Evolutionary conservation across 2,113 vertebrate genomes (phyloP).

Genomic region (Paramormyrops kingsleyae): DNA sequence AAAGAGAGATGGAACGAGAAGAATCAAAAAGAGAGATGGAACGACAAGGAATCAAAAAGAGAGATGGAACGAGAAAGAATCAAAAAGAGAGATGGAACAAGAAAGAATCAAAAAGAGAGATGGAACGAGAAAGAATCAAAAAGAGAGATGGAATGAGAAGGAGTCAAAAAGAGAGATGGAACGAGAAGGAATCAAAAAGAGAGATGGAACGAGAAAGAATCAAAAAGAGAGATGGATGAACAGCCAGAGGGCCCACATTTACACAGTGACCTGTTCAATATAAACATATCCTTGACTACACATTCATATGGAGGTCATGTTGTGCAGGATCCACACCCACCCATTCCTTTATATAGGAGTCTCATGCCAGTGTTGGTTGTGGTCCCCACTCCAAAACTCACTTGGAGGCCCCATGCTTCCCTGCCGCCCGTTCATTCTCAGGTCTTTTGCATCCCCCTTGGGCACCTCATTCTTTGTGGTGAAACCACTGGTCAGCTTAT

Average conservation of each 20-base stretch:
- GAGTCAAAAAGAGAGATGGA: background rate
- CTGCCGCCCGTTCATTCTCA: background rate
- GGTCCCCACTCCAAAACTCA: background rate
- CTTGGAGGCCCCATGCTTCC: background rate
- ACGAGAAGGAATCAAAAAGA: background rate
- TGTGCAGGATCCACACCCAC: background rate
- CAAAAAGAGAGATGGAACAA: no score
- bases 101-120: no score
- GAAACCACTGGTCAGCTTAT: background rate
- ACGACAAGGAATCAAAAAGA: no score
- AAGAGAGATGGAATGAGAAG: no score
- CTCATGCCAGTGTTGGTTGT: background rate
- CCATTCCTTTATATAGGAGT: background rate
- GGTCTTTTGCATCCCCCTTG: background rate
- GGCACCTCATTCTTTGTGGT: background rate
- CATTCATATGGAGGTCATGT: background rate
- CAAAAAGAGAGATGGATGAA: background rate
- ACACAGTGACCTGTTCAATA: background rate
- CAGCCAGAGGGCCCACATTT: background rate
- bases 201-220: background rate
- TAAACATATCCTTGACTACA: background rate
- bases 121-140: no score
- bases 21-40: no score
- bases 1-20: no score
- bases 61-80: no score